Evolutionary conservation across 2,113 vertebrate species (phyloP).

Genomic region (Prinia subflava): DNA sequence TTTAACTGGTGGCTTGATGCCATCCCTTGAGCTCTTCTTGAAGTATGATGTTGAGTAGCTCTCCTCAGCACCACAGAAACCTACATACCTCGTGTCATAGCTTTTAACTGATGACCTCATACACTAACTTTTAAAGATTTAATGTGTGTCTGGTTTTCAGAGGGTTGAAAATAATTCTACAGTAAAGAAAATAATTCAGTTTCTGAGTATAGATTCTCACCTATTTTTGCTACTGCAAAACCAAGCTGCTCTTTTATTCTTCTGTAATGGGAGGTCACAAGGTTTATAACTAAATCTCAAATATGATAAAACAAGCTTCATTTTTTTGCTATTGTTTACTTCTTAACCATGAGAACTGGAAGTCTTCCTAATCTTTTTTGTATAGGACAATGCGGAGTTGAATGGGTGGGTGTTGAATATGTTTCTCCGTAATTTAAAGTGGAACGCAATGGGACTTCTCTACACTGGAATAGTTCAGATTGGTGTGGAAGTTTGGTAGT

Average conservation of each 20-base stretch:
- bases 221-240: neutral
- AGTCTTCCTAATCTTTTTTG: neutral
- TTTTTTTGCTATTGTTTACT: neutral
- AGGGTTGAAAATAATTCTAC: neutral
- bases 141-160: neutral
- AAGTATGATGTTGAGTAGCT: neutral
- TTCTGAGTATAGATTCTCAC: neutral
- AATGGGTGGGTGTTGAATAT: neutral
- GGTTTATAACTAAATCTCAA: neutral
- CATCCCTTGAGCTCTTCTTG: neutral
- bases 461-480: neutral
- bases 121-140: neutral
- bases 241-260: neutral
- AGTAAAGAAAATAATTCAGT: neutral
- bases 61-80: neutral
- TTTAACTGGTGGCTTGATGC: neutral
- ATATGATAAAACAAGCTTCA: neutral
- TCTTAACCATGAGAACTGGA: neutral
- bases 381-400: neutral
- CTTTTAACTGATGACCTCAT: neutral
- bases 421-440: neutral
- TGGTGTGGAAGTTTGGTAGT: neutral
- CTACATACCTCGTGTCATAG: neutral
- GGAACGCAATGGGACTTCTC: neutral
- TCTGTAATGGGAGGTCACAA: neutral